Evolutionary conservation across 2,113 vertebrate genomes (phyloP), one percentile per base, ranked within the genome.

Genomic region (Chrysemys picta): DNA sequence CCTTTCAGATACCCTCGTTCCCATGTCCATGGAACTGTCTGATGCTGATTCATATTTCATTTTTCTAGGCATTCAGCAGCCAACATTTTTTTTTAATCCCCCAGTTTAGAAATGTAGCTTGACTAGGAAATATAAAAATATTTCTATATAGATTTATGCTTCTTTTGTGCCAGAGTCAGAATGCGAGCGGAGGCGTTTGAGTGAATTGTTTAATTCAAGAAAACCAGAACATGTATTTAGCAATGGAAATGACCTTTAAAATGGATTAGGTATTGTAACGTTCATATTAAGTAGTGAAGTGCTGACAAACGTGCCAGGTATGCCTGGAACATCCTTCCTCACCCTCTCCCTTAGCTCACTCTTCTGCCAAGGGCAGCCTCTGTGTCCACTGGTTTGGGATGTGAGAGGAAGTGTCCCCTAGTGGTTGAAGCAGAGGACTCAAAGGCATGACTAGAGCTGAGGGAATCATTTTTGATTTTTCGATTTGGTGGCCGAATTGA

Each of bases 261-360:
- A 7, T 24, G 89, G 78, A 93, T 89, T 38, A 57, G 52, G 78
- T 62, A 11, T 53, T 54, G 1, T 1, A 22, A 42, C 13, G 25
- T 3, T 47, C 87, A 2, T 2, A 2, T 9, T 84, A 0, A 8
- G 49, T 81, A 25, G 35, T 1, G 0, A 42, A 69, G 87, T 1
- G 1, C 75, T 96, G 95, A 95, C 88, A 84, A 94, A 94, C 1
- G 10, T 2, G 49, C 38, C 92, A 95, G 95, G 85, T 92, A 93
- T 97, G 88, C 53, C 75, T 56, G 85, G 53, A 57, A 88, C 8
- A 94, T 89, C 95, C 96, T 85, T 88, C 84, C 82, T 83, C 56
- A 82, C 87, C 95, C n/a, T 38, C 65, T 57, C 85, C 3, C 50
- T 27, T 69, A 6, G 69, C 38, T 42, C 80, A 57, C n/a, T 38